Conservation (phyloP, 2,888 invertebrate genomes). For the Mesoligia furuncula region DNA sequence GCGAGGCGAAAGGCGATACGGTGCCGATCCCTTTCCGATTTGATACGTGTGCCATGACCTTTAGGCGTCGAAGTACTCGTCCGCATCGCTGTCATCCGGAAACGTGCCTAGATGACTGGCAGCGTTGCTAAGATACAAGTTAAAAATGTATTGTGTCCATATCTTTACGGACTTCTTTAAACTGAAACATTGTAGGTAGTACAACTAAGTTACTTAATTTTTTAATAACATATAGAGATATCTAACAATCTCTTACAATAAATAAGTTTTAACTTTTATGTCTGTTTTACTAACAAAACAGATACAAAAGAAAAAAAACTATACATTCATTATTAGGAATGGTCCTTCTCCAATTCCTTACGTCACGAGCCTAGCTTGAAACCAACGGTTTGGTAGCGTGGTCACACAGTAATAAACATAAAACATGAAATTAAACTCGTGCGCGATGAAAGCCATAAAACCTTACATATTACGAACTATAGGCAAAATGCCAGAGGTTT, state of each 20-base stretch:
- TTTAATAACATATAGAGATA: not conserved
- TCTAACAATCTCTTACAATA: not conserved
- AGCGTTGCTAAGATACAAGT: not conserved
- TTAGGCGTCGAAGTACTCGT: not conserved
- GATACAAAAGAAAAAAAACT: not conserved
- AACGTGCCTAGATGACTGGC: not conserved
- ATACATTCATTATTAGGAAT: not conserved
- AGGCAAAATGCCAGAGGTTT: conserved; percentile 67
- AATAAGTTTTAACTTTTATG: not conserved
- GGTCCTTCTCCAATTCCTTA: conserved; percentile 18
- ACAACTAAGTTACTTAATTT: not conserved
- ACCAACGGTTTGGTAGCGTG: conserved; percentile 46
- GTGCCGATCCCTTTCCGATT: too few relatives aligned
- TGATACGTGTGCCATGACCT: too few relatives aligned
- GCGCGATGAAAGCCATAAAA: conserved; percentile 65
- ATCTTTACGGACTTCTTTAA: not conserved
- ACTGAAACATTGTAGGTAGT: not conserved
- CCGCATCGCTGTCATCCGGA: not conserved
- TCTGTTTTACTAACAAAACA: not conserved
- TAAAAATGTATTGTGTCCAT: not conserved
- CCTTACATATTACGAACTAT: conserved; percentile 61
- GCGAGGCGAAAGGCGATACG: too few relatives aligned
- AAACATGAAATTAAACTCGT: conserved; percentile 65
- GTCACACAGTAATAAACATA: conserved; percentile 64
- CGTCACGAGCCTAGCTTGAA: conserved; percentile 28